These are phyloP conservation scores for Osedax frankpressi DNA, from an alignment of 2,888 invertebrate species.

Conservation along the genomic window DNA sequence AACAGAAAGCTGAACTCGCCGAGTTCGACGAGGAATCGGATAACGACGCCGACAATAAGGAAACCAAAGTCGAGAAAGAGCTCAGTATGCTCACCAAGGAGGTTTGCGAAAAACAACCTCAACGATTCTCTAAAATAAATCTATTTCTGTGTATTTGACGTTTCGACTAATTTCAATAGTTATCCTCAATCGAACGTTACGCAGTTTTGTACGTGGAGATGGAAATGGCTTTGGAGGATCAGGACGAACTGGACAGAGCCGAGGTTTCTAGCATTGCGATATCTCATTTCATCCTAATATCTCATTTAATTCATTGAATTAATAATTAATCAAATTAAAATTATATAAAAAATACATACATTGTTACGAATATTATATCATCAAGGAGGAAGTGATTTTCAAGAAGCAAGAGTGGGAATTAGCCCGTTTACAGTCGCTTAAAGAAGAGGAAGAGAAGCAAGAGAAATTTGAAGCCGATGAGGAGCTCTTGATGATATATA, in stretches of 20 bases:
- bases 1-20: conserved; percentile 60
- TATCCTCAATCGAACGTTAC: conserved; percentile 83
- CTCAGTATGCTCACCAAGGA: conserved; percentile 45
- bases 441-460: conserved; percentile 49
- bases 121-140: not conserved
- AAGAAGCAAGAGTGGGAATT: conserved; percentile 64
- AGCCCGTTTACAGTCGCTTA: conserved; percentile 53
- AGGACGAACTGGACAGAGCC: conserved; percentile 73
- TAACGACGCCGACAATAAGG: conserved; percentile 56
- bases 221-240: conserved; percentile 62
- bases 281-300: too few relatives aligned
- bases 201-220: conserved; percentile 84
- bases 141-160: not conserved
- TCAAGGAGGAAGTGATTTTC: conserved; percentile 56
- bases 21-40: conserved; percentile 75
- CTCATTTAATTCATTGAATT: too few relatives aligned
- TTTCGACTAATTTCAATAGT: conserved; percentile 50
- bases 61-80: conserved; percentile 43
- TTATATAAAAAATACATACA: not conserved
- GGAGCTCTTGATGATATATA: conserved; percentile 59
- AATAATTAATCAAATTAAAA: too few relatives aligned
- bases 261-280: too few relatives aligned
- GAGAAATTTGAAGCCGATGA: conserved; percentile 46
- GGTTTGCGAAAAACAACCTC: conserved; percentile 29
- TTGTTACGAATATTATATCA: conserved; percentile 20